Evolutionary conservation across 2,797 vertebrate species (phyloP).

Genomic region (Spheniscus humboldti): DNA sequence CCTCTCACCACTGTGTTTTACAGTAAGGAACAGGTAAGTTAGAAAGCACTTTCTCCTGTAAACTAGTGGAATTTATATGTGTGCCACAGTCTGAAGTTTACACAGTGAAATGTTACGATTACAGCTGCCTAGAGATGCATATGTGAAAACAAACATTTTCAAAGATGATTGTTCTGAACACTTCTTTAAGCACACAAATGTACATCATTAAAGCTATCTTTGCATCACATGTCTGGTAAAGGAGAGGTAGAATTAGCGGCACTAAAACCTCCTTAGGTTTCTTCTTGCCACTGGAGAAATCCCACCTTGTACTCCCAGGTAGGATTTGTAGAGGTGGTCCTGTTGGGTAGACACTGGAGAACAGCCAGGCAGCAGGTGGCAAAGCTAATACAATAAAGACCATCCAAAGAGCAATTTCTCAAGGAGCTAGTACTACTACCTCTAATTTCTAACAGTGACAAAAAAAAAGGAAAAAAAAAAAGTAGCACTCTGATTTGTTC

Average conservation of each 20-base stretch:
- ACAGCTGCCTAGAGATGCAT: no score
- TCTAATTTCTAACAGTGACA: slow-evolving; percentile 39
- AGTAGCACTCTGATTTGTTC: slow-evolving; percentile 22
- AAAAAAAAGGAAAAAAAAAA: slow-evolving; percentile 7
- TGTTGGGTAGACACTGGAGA: background rate
- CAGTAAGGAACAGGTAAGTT: no score
- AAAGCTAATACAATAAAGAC: background rate
- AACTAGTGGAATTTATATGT: no score
- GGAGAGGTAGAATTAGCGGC: slow-evolving; percentile 26
- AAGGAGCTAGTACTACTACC: background rate
- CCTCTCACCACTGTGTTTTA: no score
- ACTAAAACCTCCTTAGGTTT: background rate
- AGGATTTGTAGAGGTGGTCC: background rate
- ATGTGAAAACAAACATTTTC: no score
- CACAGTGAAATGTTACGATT: no score
- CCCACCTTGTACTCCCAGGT: background rate
- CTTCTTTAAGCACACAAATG: background rate
- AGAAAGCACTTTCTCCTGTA: no score
- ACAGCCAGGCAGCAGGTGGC: background rate
- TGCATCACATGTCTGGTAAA: background rate
- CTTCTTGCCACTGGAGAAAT: background rate
- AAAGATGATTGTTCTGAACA: no score
- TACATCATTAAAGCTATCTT: background rate
- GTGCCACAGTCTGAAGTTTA: no score
- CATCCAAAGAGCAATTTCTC: background rate